phyloP scores from a whole-genome alignment of 2,888 invertebrate species.

The Clitarchus hookeri region DNA sequence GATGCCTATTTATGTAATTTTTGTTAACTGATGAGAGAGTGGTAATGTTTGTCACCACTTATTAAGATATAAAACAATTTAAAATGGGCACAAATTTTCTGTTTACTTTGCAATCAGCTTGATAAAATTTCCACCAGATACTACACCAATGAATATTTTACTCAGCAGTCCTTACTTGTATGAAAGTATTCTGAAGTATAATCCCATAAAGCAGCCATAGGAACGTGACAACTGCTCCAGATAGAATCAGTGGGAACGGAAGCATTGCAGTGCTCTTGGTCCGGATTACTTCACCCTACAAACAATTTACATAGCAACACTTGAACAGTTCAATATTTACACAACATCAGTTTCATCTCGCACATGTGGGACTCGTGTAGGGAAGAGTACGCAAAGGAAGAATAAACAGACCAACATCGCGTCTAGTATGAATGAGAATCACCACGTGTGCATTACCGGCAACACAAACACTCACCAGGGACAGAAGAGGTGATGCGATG shows the following conservation, averaged over 20 bases:
- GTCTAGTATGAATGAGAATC: too few relatives aligned
- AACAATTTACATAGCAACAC: constrained; percentile 39
- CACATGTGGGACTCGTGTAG: not conserved
- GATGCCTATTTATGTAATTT: too few relatives aligned
- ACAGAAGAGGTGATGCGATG: constrained; percentile 72
- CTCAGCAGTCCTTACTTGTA: constrained; percentile 63
- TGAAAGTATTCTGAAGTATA: constrained; percentile 73
- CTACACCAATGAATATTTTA: not conserved
- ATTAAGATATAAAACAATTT: not conserved
- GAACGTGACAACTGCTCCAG: constrained; percentile 76
- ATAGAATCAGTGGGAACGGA: constrained; percentile 85
- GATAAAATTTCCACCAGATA: not conserved
- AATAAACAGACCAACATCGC: too few relatives aligned
- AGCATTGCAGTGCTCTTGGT: constrained; percentile 83
- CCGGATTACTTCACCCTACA: constrained; percentile 74
- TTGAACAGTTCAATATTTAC: not conserved
- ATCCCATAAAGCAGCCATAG: constrained; percentile 83
- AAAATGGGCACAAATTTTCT: not conserved
- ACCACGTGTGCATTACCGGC: too few relatives aligned
- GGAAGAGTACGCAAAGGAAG: too few relatives aligned
- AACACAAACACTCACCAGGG: constrained; percentile 60
- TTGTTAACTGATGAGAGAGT: too few relatives aligned
- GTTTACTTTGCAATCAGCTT: not conserved
- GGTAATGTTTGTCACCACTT: not conserved
- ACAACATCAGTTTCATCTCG: not conserved